Conservation (phyloP, 2,113 vertebrate species). For the Notarius quadriscutis region DNA sequence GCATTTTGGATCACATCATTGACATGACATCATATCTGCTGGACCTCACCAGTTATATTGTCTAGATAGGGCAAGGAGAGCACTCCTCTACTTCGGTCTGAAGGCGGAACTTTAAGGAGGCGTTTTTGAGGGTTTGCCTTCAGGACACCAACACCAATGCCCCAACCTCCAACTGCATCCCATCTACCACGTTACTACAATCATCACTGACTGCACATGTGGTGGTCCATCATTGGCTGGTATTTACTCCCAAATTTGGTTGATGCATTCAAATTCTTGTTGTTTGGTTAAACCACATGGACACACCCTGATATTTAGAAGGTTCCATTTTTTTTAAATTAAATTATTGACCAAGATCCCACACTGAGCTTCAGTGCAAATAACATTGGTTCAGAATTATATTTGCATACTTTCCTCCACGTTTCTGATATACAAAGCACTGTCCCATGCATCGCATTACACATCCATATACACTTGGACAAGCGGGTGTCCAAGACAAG, state of each 20-base stretch:
- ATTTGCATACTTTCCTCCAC: constrained; percentile 28
- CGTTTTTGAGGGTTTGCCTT: constrained; percentile 43
- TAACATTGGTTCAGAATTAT: constrained; percentile 29
- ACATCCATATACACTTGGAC: constrained; percentile 19
- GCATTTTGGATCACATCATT: constrained; percentile 97
- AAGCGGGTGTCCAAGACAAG: constrained; percentile 13
- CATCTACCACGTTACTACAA: constrained; percentile 26
- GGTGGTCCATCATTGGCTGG: constrained; percentile 21
- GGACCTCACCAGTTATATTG: constrained; percentile 95
- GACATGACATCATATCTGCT: constrained; percentile 98
- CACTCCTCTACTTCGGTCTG: constrained; percentile 50
- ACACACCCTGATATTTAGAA: background rate
- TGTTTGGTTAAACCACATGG: background rate
- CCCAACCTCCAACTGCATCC: constrained; percentile 36
- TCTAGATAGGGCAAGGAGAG: constrained; percentile 76
- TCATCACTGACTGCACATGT: constrained; percentile 17
- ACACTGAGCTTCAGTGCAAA: constrained; percentile 22
- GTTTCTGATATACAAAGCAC: constrained; percentile 33
- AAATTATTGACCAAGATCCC: constrained; percentile 24
- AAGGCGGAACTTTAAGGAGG: constrained; percentile 35
- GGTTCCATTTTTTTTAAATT: background rate
- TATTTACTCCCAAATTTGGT: constrained; percentile 22
- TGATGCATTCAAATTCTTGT: constrained; percentile 21
- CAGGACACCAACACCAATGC: constrained; percentile 30
- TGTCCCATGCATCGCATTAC: constrained; percentile 11